A percentile compares a stretch with the other conserved stretches of the same genome.
Evolutionary conservation across 2,113 vertebrate species (phyloP).

Genomic region (Centrocercus urophasianus): DNA sequence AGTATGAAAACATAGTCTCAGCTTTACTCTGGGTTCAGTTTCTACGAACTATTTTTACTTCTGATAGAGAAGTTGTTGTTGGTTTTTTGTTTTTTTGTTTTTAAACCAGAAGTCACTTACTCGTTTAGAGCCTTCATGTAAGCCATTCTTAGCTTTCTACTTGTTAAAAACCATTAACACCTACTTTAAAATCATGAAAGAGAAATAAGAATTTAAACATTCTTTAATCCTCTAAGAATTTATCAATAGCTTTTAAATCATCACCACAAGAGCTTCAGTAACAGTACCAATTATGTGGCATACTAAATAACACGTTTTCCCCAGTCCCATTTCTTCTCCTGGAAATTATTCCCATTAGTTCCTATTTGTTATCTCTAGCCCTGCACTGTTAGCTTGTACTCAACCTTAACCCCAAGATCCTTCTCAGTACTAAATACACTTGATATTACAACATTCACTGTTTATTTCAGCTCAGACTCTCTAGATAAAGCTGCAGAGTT

Average conservation of each 20-base stretch:
- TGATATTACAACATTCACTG: neutral
- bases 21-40: neutral
- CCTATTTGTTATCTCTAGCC: neutral
- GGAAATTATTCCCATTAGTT: neutral
- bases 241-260: slow-evolving; percentile 17
- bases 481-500: neutral
- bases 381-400: neutral
- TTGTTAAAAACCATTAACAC: neutral
- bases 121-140: neutral
- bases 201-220: neutral
- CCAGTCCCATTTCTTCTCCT: neutral
- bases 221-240: neutral
- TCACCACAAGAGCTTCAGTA: neutral
- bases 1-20: neutral
- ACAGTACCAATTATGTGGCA: neutral
- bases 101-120: neutral
- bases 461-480: neutral
- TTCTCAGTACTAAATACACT: neutral
- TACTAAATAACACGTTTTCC: neutral
- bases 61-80: neutral
- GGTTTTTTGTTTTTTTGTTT: neutral
- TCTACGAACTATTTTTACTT: neutral
- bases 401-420: neutral
- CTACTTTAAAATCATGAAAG: neutral
- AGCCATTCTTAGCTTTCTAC: neutral